Evolutionary conservation across 2,113 vertebrate species (phyloP).

Genomic region (Noctilio leporinus): DNA sequence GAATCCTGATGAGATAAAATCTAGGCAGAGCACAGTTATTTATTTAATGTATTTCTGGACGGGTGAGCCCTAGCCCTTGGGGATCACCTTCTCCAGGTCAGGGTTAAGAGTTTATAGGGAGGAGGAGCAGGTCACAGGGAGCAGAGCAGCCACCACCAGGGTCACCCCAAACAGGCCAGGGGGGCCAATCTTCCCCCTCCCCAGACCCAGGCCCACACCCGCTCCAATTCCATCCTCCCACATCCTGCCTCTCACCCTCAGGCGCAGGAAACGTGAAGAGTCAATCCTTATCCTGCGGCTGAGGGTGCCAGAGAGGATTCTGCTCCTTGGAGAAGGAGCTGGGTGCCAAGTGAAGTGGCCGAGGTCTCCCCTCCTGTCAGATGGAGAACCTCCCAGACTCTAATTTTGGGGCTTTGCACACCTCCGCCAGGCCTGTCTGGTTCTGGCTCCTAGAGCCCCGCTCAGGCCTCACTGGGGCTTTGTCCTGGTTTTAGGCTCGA

Average conservation of each 20-base stretch:
- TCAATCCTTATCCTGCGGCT: background rate
- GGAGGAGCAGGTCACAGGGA: background rate
- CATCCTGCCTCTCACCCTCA: background rate
- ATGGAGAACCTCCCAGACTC: background rate
- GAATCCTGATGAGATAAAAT: constrained; percentile 65
- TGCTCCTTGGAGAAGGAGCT: background rate
- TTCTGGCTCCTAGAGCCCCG: background rate
- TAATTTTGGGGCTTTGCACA: fast-evolving
- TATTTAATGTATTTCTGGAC: constrained; percentile 55
- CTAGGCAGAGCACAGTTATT: constrained; percentile 58
- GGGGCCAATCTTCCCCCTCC: background rate
- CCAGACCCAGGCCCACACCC: background rate
- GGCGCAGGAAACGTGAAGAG: background rate
- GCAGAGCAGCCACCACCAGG: background rate
- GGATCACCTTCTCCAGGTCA: background rate
- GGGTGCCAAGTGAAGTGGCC: too few species aligned
- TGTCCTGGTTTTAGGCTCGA: background rate
- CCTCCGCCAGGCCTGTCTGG: background rate
- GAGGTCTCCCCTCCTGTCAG: background rate
- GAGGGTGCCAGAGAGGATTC: background rate
- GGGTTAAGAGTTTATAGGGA: constrained; percentile 29
- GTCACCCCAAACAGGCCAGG: background rate
- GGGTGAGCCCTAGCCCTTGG: constrained; percentile 15
- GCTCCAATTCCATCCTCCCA: background rate
- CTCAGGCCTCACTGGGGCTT: background rate